Evolutionary conservation across 92 coral and sea anemone genomes (phyloP).

Genomic region (Epizoanthus ramosus): DNA sequence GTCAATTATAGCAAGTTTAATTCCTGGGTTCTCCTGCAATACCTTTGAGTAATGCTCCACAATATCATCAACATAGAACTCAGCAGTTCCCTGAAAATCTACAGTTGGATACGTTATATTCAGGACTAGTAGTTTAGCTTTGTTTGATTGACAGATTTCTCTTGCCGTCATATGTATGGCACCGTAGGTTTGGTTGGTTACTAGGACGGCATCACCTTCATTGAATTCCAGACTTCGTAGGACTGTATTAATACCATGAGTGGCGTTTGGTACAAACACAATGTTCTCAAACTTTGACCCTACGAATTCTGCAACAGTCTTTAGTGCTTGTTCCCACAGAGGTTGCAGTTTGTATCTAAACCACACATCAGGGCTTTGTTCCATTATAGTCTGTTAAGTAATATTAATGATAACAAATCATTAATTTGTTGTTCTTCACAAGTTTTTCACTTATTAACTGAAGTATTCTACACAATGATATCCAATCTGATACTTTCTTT

Average conservation of each 20-base stretch:
- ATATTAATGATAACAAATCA: background rate
- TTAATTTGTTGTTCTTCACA: background rate
- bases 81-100: slow-evolving; percentile 69
- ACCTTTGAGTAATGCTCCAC: slow-evolving; percentile 79
- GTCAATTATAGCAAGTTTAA: slow-evolving; percentile 76
- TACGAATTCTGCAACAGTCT: slow-evolving; percentile 72
- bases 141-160: slow-evolving; percentile 66
- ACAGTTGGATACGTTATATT: slow-evolving; percentile 79
- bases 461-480: too few relatives aligned
- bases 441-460: background rate
- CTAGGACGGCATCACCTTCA: slow-evolving; percentile 73
- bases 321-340: slow-evolving; percentile 25
- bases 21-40: slow-evolving; percentile 66
- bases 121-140: slow-evolving; percentile 73
- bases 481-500: too few relatives aligned
- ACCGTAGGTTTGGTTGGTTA: slow-evolving; percentile 81
- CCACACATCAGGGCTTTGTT: slow-evolving; percentile 50
- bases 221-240: slow-evolving; percentile 56
- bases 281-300: slow-evolving; percentile 63
- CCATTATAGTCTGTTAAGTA: slow-evolving; percentile 37
- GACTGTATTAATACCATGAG: slow-evolving; percentile 68
- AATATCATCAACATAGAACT: slow-evolving; percentile 71
- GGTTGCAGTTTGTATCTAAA: slow-evolving; percentile 27
- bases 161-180: slow-evolving; percentile 74
- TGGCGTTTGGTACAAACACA: slow-evolving; percentile 77